Base-by-base conservation (phyloP, 2,888 invertebrate species). In the Heliconius aoede region DNA sequence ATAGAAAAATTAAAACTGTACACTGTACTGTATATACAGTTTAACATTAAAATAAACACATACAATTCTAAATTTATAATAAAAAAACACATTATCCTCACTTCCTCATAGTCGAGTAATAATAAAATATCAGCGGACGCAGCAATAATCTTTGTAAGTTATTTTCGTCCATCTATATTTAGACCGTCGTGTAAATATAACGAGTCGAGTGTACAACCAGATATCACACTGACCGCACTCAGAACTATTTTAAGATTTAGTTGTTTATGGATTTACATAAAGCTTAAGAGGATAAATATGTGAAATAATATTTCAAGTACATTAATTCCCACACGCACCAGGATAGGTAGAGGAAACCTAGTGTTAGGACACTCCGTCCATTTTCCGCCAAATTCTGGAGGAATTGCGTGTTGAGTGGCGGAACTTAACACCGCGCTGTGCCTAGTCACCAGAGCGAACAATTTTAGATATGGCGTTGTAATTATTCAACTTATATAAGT, bases 161-260 rank as follows among this genome's bases (percentile, higher is more conserved):
- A 83, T 82, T 82, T 82, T 75, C 81, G 81, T 81, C 73, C 80
- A 78, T 78, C 89, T 91, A 91, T 90, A 90, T 90, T 88, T 88
- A 86, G 88, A 87, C 81, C 82, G 83, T 83, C 84, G 83, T 86
- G 84, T 86, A 85, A 86, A 88, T 87, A 86, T 85, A 84, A 86
- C 88, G 86, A 87, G 88, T 89, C 86, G 67, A 76, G 85, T 86
- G 87, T 88, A 88, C 85, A 86, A 88, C 90, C 88, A 88, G 89
- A 89, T 91, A 90, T 90, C 88, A 85, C 83, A 82, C 84, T 86
- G 86, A 80, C 86, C 88, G 88, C 91, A 89, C 89, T 88, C 83
- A 83, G 81, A 78, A 86, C 86, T 92, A 92, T 91, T 88, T 91
- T 86, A 91, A 92, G 91, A 87, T 80, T 78, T 79, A 86, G 87